phyloP scores from a whole-genome alignment of 2,797 vertebrate species.

The Rousettus madagascariensis region DNA sequence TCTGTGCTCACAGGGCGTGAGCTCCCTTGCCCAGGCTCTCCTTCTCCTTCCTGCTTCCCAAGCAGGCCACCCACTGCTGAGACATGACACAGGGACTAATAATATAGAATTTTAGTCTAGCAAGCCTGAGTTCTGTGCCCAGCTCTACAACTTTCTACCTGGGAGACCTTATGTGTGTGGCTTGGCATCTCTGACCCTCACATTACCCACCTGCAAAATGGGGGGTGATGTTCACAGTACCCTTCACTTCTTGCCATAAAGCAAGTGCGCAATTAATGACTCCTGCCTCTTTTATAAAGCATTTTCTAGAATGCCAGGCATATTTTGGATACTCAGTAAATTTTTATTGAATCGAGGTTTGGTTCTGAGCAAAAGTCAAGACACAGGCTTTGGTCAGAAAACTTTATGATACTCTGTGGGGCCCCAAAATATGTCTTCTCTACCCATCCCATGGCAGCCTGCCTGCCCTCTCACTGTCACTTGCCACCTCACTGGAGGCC shows the following conservation, averaged over 20 bases:
- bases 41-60: neutral
- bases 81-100: neutral
- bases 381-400: neutral
- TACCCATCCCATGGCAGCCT: neutral
- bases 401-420: neutral
- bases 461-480: neutral
- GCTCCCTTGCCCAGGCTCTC: neutral
- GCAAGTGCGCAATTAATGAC: neutral
- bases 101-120: neutral
- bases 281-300: slow-evolving; percentile 9
- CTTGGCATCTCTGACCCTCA: neutral
- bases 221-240: neutral
- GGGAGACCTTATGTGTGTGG: neutral
- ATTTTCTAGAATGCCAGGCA: slow-evolving; percentile 3
- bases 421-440: neutral
- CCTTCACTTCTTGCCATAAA: neutral
- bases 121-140: neutral
- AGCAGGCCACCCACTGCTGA: neutral
- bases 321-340: neutral
- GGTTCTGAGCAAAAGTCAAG: slow-evolving; percentile 23
- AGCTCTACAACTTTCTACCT: slow-evolving; percentile 8
- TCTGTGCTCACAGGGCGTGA: neutral
- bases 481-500: neutral
- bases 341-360: slow-evolving; percentile 18
- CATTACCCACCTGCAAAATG: neutral